These are phyloP conservation scores for Amphimallon solstitiale DNA, from an alignment of 2,888 invertebrate genomes.

Conservation along the genomic window DNA sequence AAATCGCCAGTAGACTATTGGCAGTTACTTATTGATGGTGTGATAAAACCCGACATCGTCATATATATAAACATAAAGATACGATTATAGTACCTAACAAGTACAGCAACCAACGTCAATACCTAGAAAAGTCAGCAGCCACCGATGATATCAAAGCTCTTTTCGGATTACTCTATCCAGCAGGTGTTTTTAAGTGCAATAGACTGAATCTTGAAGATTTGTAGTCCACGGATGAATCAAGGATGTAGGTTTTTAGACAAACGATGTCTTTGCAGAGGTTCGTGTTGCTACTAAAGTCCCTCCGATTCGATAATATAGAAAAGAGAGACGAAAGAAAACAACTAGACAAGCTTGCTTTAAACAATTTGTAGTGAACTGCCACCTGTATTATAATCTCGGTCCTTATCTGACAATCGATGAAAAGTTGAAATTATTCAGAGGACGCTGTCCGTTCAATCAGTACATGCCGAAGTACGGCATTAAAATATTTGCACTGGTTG, in stretches of 20 bases:
- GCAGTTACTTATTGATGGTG: no score
- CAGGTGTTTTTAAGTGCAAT: neutral
- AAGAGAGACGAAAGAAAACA: neutral
- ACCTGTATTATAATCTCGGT: no score
- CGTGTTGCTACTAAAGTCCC: neutral
- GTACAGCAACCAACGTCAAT: no score
- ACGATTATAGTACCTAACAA: no score
- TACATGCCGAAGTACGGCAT: neutral
- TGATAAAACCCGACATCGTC: no score
- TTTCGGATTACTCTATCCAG: neutral
- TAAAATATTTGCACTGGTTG: no score
- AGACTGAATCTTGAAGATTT: neutral
- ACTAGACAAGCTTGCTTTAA: neutral
- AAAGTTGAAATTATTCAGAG: neutral
- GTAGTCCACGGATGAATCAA: neutral
- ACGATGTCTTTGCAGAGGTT: neutral
- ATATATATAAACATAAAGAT: no score
- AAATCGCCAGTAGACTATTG: no score
- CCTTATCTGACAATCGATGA: neutral
- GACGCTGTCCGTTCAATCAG: neutral
- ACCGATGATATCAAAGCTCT: slow-evolving; percentile 2
- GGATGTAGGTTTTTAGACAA: neutral
- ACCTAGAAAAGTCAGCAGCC: no score
- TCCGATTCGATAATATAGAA: neutral
- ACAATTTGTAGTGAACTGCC: neutral